These are phyloP conservation scores for Cyprinodon tularosa DNA, from an alignment of 2,113 vertebrate species.

Conservation along the genomic window DNA sequence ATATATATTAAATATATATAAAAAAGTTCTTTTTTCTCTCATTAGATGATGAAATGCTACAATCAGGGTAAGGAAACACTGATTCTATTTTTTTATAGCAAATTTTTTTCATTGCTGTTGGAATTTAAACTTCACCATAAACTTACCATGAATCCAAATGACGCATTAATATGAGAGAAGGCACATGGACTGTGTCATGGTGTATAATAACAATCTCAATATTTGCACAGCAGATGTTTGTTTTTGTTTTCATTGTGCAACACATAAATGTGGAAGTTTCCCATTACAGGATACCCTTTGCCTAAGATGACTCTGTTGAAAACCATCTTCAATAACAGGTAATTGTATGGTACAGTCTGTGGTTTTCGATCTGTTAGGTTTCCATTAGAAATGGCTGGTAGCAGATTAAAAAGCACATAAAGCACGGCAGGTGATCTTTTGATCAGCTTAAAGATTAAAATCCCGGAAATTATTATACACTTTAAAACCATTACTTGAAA, in stretches of 20 bases:
- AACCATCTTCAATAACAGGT: conserved; percentile 40
- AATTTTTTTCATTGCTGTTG: not conserved
- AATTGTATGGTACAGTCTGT: not conserved
- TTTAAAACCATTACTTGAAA: not conserved
- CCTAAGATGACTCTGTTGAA: conserved; percentile 21
- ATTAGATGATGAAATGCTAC: conserved; percentile 71
- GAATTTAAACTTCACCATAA: not conserved
- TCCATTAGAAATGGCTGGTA: not conserved
- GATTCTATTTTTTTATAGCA: not conserved
- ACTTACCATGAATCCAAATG: not conserved
- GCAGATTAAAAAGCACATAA: not conserved
- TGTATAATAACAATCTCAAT: not conserved
- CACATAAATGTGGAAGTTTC: not conserved
- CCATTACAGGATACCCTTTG: conserved; percentile 55
- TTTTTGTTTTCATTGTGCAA: not conserved
- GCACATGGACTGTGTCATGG: not conserved
- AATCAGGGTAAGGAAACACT: conserved; percentile 58
- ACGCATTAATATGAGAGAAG: not conserved
- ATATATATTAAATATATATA: no score
- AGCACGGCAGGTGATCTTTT: not conserved
- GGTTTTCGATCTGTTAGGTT: not conserved
- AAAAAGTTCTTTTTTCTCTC: conserved; percentile 7
- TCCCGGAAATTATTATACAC: not conserved
- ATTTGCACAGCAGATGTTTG: not conserved
- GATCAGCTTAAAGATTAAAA: not conserved